Conservation (phyloP, 1,140 invertebrate genomes). For the Helicoverpa zea region DNA sequence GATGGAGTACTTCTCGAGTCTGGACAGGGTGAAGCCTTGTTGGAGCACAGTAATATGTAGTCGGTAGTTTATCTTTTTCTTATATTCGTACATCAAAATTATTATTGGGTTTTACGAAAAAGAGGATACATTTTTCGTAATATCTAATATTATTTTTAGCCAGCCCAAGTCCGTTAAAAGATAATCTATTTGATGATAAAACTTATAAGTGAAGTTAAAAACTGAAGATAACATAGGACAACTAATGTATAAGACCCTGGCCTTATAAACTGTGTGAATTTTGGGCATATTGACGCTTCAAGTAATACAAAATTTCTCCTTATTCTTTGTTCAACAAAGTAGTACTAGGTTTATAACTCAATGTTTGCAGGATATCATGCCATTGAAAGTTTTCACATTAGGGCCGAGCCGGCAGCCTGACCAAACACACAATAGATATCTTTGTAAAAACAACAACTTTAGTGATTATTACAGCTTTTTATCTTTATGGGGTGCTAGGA, state of each 20-base stretch:
- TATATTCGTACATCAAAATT: too few relatives aligned
- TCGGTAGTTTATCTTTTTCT: too few relatives aligned
- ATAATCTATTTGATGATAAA: too few relatives aligned
- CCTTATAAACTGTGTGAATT: neutral
- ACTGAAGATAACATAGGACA: too few relatives aligned
- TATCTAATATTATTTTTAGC: too few relatives aligned
- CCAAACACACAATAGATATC: neutral
- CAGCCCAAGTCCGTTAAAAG: too few relatives aligned
- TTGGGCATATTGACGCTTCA: neutral
- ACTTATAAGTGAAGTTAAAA: too few relatives aligned
- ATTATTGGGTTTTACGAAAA: too few relatives aligned
- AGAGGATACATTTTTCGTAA: too few relatives aligned
- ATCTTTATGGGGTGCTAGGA: neutral
- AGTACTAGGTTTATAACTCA: neutral
- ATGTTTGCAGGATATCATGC: neutral
- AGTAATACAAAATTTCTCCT: neutral
- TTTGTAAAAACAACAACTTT: neutral
- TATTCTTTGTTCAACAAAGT: neutral
- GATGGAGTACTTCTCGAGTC: conserved; percentile 7
- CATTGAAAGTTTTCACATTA: conserved; percentile 9
- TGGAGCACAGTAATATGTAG: too few relatives aligned
- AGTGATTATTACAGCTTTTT: neutral
- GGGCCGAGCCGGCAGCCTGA: neutral
- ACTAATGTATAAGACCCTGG: neutral
- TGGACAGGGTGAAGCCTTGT: neutral